phyloP scores from a whole-genome alignment of 2,113 vertebrate genomes.

The Brachirus orientalis region DNA sequence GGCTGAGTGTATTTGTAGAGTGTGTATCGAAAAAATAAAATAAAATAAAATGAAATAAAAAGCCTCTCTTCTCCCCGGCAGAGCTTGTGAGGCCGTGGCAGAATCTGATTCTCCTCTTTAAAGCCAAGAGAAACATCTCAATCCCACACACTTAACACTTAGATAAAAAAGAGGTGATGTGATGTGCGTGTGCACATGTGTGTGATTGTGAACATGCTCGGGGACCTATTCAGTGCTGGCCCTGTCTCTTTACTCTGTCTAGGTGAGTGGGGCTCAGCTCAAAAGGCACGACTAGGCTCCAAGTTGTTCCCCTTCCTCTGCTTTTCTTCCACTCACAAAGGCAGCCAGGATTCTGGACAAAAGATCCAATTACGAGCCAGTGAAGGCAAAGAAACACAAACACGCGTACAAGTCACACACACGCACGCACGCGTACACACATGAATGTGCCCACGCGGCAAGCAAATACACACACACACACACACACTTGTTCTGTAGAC shows the following conservation, averaged over 20 bases:
- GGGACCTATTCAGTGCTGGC: too few relatives aligned
- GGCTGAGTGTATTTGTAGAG: too few relatives aligned
- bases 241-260: constrained; percentile 62
- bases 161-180: constrained; percentile 61
- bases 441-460: constrained; percentile 9
- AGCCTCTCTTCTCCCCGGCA: constrained; percentile 39
- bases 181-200: constrained; percentile 8
- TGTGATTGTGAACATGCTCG: constrained; percentile 23
- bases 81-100: constrained; percentile 54
- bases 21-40: too few relatives aligned
- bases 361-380: constrained; percentile 78
- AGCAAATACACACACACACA: constrained; percentile 40
- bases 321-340: constrained; percentile 71
- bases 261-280: constrained; percentile 74
- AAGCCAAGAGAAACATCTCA: constrained; percentile 77
- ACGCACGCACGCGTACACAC: constrained; percentile 21
- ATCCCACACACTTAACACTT: constrained; percentile 77
- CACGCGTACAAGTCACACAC: constrained; percentile 39
- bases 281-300: constrained; percentile 63
- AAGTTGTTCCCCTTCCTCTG: constrained; percentile 70
- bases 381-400: constrained; percentile 73
- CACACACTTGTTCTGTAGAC: constrained; percentile 36
- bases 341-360: constrained; percentile 70
- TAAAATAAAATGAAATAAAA: too few relatives aligned
- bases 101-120: constrained; percentile 70